Evolutionary conservation across 2,888 invertebrate species (phyloP), one percentile per base, ranked within the genome.

Genomic region (Orthosia cruda): DNA sequence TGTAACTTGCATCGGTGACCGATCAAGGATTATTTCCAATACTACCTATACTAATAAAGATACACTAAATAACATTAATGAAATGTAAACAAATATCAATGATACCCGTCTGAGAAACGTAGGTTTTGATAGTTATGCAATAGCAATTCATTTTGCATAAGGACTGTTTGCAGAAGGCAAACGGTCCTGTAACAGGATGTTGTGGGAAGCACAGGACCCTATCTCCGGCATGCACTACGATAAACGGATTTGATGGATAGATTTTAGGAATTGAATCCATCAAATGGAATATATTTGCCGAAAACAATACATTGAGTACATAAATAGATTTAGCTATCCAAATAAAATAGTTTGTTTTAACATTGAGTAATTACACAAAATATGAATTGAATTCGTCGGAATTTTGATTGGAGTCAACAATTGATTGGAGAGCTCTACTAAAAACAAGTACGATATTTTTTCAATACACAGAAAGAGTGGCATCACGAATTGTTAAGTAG

Each of bases 221-320:
- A 81, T 75, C 63, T 65, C 67, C 65, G 40, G 54, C 50, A 71
- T 80, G 66, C 64, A 68, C 70, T 54, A 45, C 23, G 49, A 59
- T 81, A 71, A 45, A 71, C 47, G 47, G 64, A 82, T 68, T 71
- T 65, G 68, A 84, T 84, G 47, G 81, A 84, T 72, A 61, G 50
- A 70, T 67, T 67, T 63, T 61, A 57, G 61, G 26, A 67, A 64
- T 55, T 59, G 32, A 70, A 77, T 67, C 23, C 63, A 70, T 57
- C 54, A 52, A 66, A 71, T 40, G 16, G 62, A 62, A 57, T 66
- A 71, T 67, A 71, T 63, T 45, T 26, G n/a, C 7, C 4, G 9
- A 49, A 73, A 71, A 67, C 67, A 67, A 57, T 26, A 52, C 15
- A 62, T 47, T 57, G 50, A 62, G 50, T 45, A 26, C 23, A 15